phyloP scores from a whole-genome alignment of 2,113 vertebrate species.

The Uria lomvia region DNA sequence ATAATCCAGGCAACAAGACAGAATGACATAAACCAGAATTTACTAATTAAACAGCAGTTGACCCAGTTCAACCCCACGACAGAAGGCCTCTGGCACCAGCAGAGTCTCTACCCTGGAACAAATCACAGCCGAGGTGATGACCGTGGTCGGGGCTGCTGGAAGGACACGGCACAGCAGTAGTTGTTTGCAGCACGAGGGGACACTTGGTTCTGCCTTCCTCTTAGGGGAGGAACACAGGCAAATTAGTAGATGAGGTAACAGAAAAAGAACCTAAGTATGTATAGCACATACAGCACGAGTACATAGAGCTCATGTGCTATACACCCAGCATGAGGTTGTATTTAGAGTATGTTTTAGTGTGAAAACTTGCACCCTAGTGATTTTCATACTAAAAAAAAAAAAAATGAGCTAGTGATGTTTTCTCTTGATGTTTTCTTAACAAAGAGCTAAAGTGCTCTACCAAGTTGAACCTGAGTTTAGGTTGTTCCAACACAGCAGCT shows the following conservation, averaged over 20 bases:
- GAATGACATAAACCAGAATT: background rate
- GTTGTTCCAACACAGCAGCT: background rate
- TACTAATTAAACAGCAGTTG: background rate
- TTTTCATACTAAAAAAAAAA: background rate
- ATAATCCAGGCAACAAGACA: background rate
- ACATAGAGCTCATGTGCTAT: background rate
- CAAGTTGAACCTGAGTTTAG: background rate
- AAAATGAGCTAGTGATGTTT: background rate
- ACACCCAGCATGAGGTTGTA: background rate
- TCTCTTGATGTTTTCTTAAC: background rate
- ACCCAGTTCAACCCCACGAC: background rate
- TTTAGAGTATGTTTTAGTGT: accelerated
- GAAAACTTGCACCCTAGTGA: background rate
- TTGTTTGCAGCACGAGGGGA: background rate
- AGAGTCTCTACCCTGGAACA: background rate
- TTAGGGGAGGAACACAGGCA: background rate
- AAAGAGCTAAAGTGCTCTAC: background rate
- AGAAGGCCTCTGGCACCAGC: background rate
- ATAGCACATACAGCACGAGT: background rate
- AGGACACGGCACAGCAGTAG: background rate
- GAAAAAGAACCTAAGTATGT: background rate
- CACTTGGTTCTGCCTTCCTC: background rate
- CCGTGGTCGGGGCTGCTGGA: accelerated
- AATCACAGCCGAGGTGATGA: accelerated
- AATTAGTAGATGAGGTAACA: background rate